A percentile compares a stretch with the other conserved stretches of the same genome.
These are phyloP conservation scores for Azemiops feae DNA, from an alignment of 2,113 vertebrate genomes.

Conservation along the genomic window DNA sequence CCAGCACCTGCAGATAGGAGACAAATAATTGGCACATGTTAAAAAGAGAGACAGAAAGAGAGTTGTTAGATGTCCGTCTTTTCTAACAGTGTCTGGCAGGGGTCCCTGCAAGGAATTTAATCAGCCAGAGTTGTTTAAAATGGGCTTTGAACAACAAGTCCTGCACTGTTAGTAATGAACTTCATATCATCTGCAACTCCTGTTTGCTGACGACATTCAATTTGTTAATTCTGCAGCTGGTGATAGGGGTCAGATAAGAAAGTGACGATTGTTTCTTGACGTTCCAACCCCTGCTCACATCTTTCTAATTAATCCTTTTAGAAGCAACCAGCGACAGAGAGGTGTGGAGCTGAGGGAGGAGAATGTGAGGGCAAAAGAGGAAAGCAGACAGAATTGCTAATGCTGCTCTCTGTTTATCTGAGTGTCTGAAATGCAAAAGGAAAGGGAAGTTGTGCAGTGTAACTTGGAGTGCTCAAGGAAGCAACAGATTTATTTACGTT, in stretches of 20 bases:
- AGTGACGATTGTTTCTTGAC: constrained; percentile 81
- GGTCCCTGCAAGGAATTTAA: constrained; percentile 80
- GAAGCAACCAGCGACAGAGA: constrained; percentile 68
- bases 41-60: constrained; percentile 47
- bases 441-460: constrained; percentile 16
- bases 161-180: constrained; percentile 73
- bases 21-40: constrained; percentile 79
- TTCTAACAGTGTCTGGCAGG: constrained; percentile 77
- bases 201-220: constrained; percentile 82
- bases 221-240: constrained; percentile 83
- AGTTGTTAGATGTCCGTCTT: constrained; percentile 73
- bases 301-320: constrained; percentile 82
- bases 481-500: not conserved
- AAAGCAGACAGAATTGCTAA: not conserved
- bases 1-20: constrained; percentile 83
- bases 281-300: constrained; percentile 78
- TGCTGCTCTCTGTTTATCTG: constrained; percentile 15
- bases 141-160: constrained; percentile 71
- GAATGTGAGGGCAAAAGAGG: constrained; percentile 36
- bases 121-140: constrained; percentile 81
- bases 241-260: constrained; percentile 81
- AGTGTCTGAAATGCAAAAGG: not conserved
- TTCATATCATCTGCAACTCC: constrained; percentile 77
- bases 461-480: not conserved
- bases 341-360: constrained; percentile 60